Base-by-base conservation (phyloP, 2,113 vertebrate genomes). In the Mormyrus iriodes region DNA sequence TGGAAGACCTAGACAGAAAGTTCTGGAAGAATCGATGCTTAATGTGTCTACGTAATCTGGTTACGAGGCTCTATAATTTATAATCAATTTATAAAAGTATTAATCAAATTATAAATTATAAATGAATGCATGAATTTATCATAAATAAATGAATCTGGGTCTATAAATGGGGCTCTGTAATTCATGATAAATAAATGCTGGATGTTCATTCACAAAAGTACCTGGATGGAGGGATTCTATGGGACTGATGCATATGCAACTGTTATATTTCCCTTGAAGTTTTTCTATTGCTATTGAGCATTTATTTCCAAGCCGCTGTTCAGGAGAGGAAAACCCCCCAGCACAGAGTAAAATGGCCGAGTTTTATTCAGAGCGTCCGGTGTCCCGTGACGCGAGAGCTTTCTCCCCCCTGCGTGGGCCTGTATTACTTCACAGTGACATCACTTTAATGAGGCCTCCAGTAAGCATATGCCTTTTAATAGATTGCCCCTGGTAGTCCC, bases 401-500 rank as follows among this genome's bases (percentile, higher is more conserved):
- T 93, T 94, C 94, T 93, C 93, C 27, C 92, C 93, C 93, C 82
- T 92, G 90, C 93, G 94, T 92, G 35, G 53, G 86, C 19, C 86
- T 61, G 94, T 93, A 88, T 94, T 91, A 91, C 90, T 93, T 95
- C 94, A 91, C 79, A 88, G 85, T 90, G 88, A 90, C 87, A 88
- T 88, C 83, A 79, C 53, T 92, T 94, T 95, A 95, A 95, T 92
- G 85, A 95, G 93, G 89, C 92, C 94, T 94, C 92, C 92, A 94
- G 92, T 91, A 95, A 94, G 93, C 93, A 94, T 93, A 94, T 94
- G 61, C 93, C 92, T 95, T 94, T 92, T 93, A 91, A 93, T 92
- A 91, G 91, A 93, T 93, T 91, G 90, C 90, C 44, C 76, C 91
- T 92, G 92, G 88, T 95, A 92, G 91, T 92, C 93, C 92, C 89